Conservation (phyloP, 2,797 vertebrate genomes). For the Nyctalus aviator region DNA sequence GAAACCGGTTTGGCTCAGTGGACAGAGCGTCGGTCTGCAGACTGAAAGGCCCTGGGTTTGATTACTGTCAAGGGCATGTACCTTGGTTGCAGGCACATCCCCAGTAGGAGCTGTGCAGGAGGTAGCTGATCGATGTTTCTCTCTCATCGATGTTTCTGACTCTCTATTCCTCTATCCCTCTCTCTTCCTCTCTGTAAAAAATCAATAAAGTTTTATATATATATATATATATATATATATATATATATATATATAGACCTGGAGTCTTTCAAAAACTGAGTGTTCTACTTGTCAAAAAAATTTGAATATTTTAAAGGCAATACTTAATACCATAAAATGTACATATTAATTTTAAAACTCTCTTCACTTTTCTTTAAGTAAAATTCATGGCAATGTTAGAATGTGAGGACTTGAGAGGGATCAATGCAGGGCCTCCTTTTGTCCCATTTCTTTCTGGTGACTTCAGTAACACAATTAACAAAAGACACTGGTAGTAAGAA, state of each 20-base stretch:
- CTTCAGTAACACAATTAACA: not conserved
- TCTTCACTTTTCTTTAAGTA: conserved; percentile 13
- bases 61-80: too few species aligned
- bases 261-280: not conserved
- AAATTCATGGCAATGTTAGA: not conserved
- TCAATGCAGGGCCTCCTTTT: not conserved
- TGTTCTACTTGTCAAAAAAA: conserved; percentile 32
- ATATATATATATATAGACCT: not conserved
- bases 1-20: too few species aligned
- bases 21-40: too few species aligned
- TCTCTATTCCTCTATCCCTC: too few species aligned
- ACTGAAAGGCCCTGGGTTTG: too few species aligned
- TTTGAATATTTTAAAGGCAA: conserved; percentile 48
- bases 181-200: too few species aligned
- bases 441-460: not conserved
- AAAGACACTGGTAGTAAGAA: not conserved
- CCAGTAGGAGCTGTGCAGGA: too few species aligned
- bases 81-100: too few species aligned
- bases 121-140: too few species aligned
- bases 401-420: not conserved
- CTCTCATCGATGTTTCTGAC: too few species aligned
- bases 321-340: not conserved
- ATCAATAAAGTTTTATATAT: not conserved
- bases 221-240: too few species aligned
- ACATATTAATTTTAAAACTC: conserved; percentile 19